Evolutionary conservation across 2,888 invertebrate genomes (phyloP).

Genomic region (Odontocerum albicorne): DNA sequence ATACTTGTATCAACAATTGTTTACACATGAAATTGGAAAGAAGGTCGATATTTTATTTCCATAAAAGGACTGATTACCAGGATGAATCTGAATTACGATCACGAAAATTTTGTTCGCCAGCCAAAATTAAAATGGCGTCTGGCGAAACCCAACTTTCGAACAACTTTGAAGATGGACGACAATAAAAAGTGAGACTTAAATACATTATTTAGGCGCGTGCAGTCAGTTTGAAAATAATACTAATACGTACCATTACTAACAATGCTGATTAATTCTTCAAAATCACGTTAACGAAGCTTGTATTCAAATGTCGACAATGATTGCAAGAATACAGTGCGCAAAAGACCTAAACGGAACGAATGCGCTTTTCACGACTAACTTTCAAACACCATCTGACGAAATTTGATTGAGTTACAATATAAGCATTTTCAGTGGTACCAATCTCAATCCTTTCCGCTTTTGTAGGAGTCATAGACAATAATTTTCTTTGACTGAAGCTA

Average conservation of each 20-base stretch:
- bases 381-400: neutral
- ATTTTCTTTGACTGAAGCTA: no score
- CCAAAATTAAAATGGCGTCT: slow-evolving; percentile 18
- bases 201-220: neutral
- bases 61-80: no score
- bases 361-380: slow-evolving; percentile 3
- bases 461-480: no score
- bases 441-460: no score
- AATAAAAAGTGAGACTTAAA: neutral
- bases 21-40: no score
- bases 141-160: neutral
- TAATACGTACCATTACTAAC: slow-evolving; percentile 8
- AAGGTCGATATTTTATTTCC: no score
- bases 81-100: slow-evolving; percentile 13
- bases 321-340: slow-evolving; percentile 13
- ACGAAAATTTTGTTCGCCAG: slow-evolving; percentile 1
- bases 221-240: neutral
- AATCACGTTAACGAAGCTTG: slow-evolving; percentile 8
- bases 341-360: no score
- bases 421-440: no score
- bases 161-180: neutral
- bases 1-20: no score
- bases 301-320: slow-evolving; percentile 2
- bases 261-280: neutral
- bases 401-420: neutral